Evolutionary conservation across 2,113 vertebrate genomes (phyloP).

Genomic region (Leptobrachium leishanense): DNA sequence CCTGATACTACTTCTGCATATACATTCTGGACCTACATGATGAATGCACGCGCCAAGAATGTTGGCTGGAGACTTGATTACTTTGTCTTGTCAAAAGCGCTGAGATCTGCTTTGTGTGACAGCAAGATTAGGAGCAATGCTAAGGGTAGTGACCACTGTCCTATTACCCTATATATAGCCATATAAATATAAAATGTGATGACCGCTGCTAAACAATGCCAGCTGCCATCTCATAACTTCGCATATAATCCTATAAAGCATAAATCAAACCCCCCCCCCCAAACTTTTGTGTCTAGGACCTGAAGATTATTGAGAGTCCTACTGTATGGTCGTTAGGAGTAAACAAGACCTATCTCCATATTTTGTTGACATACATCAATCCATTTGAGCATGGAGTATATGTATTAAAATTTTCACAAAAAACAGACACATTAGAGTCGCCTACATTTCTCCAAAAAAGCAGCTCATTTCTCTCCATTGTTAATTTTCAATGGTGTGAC

Average conservation of each 20-base stretch:
- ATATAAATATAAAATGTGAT: slow-evolving; percentile 46
- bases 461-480: too few species aligned
- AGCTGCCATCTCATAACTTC: not conserved
- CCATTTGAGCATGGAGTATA: too few species aligned
- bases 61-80: slow-evolving; percentile 92
- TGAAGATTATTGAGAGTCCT: too few species aligned
- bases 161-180: slow-evolving; percentile 79
- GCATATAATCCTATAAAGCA: not conserved
- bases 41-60: slow-evolving; percentile 82
- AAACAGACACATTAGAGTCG: too few species aligned
- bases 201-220: not conserved
- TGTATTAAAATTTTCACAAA: too few species aligned
- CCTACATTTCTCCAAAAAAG: too few species aligned
- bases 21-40: slow-evolving; percentile 94
- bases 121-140: slow-evolving; percentile 84
- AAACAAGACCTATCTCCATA: too few species aligned
- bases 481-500: too few species aligned
- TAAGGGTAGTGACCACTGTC: slow-evolving; percentile 88
- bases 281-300: not conserved
- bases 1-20: slow-evolving; percentile 77
- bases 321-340: too few species aligned
- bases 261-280: not conserved
- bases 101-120: slow-evolving; percentile 78
- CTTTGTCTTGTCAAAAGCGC: slow-evolving; percentile 77
- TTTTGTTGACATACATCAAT: too few species aligned